Conservation (phyloP, 2,797 vertebrate species). For the Microctenopoma lineatum region DNA sequence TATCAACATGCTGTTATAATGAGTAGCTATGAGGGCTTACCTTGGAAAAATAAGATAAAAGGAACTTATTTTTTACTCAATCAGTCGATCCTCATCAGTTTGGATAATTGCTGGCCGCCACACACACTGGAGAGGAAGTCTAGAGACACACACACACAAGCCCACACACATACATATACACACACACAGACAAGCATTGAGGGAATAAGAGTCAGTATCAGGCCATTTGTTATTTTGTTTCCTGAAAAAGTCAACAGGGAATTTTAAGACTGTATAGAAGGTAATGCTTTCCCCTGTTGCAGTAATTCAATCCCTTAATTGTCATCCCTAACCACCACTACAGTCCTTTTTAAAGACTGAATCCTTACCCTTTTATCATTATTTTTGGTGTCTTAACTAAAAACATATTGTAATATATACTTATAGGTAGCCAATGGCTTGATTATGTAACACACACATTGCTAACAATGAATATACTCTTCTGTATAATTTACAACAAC, state of each 20-base stretch:
- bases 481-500: not conserved
- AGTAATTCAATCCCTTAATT: slow-evolving; percentile 70
- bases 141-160: slow-evolving; percentile 49
- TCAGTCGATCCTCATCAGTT: slow-evolving; percentile 84
- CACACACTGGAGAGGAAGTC: slow-evolving; percentile 75
- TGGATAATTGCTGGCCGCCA: slow-evolving; percentile 69
- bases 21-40: slow-evolving; percentile 72
- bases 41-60: slow-evolving; percentile 79
- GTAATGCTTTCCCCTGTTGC: slow-evolving; percentile 21
- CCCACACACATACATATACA: slow-evolving; percentile 33
- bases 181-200: slow-evolving; percentile 35
- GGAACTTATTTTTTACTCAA: slow-evolving; percentile 70
- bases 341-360: slow-evolving; percentile 59
- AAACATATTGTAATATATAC: not conserved
- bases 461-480: not conserved
- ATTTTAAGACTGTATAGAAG: slow-evolving; percentile 35
- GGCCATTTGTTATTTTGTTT: slow-evolving; percentile 36
- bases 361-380: slow-evolving; percentile 21
- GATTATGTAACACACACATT: not conserved
- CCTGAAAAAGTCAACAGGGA: slow-evolving; percentile 42
- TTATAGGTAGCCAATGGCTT: not conserved
- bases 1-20: not conserved
- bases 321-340: slow-evolving; percentile 54
- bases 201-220: slow-evolving; percentile 33
- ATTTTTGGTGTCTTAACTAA: slow-evolving; percentile 15